Conservation (phyloP, 2,113 vertebrate species). For the Gila orcuttii region DNA sequence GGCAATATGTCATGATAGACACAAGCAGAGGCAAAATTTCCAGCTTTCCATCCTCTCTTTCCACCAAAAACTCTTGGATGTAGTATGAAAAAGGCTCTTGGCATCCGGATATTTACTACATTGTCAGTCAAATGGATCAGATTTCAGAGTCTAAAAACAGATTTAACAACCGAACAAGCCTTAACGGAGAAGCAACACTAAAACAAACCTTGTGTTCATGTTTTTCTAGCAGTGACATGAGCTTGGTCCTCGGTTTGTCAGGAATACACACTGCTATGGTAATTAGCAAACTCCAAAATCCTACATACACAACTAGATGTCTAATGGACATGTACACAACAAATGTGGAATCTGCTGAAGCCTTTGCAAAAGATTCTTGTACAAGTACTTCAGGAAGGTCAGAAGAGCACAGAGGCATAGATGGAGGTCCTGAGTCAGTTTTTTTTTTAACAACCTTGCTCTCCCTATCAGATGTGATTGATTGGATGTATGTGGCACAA, state of each 20-base stretch:
- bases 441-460: slow-evolving; percentile 7
- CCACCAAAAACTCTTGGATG: not conserved
- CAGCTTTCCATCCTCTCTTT: not conserved
- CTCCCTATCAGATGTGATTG: slow-evolving; percentile 31
- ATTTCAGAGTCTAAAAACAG: not conserved
- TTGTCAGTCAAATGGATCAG: not conserved
- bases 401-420: slow-evolving; percentile 5
- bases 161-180: not conserved
- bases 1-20: not conserved
- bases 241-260: slow-evolving; percentile 18
- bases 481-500: slow-evolving; percentile 31
- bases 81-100: not conserved
- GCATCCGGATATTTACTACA: not conserved
- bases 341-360: slow-evolving; percentile 8
- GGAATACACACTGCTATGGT: not conserved
- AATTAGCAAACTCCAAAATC: slow-evolving; percentile 8
- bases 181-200: not conserved
- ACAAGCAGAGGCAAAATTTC: not conserved
- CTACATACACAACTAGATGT: slow-evolving; percentile 16
- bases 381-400: not conserved
- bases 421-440: slow-evolving; percentile 27
- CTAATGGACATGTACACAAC: slow-evolving; percentile 1
- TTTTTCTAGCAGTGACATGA: not conserved
- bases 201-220: not conserved
- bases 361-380: not conserved